Evolutionary conservation across 2,113 vertebrate genomes (phyloP).

Genomic region (Archilochus colubris): DNA sequence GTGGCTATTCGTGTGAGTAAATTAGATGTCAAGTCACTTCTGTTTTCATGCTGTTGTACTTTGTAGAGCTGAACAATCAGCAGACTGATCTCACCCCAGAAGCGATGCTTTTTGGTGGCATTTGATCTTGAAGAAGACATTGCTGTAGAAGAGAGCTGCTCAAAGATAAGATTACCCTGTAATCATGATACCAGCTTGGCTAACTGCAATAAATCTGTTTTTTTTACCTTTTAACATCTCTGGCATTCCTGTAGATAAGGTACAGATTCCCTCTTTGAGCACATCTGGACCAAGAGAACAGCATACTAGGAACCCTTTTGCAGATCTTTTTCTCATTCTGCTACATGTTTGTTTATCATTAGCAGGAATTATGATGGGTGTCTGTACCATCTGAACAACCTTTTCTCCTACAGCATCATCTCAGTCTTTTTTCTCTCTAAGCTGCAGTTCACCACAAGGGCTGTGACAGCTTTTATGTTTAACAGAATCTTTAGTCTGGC

Average conservation of each 20-base stretch:
- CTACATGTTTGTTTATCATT: constrained; percentile 39
- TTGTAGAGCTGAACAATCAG: background rate
- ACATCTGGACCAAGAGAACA: background rate
- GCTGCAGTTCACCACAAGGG: constrained; percentile 58
- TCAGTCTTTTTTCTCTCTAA: constrained; percentile 54
- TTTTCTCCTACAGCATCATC: constrained; percentile 44
- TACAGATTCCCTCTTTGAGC: background rate
- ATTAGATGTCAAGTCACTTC: background rate
- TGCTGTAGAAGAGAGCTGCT: background rate
- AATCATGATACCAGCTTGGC: background rate
- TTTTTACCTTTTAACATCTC: background rate
- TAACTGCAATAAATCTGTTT: background rate
- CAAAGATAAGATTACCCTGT: background rate
- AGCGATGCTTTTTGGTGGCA: constrained; percentile 7
- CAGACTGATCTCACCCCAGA: background rate
- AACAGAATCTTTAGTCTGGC: constrained; percentile 73
- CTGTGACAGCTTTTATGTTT: constrained; percentile 69
- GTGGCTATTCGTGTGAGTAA: background rate
- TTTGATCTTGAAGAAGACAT: background rate
- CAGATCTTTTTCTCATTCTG: background rate
- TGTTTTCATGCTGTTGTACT: background rate
- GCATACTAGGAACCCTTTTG: background rate
- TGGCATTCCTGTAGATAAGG: background rate
- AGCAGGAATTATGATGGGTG: constrained; percentile 46
- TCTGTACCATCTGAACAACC: constrained; percentile 40